phyloP scores from a whole-genome alignment of 1,140 invertebrate genomes.

The Solenopsis fugax region DNA sequence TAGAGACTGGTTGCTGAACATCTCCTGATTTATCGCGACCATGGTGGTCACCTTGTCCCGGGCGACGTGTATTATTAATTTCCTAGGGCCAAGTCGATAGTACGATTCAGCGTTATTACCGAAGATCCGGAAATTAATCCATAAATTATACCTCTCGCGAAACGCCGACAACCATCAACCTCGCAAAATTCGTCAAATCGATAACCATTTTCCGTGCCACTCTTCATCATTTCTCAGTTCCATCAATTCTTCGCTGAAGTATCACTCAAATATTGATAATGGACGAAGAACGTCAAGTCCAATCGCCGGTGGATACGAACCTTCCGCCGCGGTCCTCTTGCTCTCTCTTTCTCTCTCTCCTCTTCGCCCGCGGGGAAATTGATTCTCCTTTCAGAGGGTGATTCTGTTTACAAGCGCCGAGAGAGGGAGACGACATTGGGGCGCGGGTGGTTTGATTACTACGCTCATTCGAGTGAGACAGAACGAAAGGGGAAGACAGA shows the following conservation, averaged over 20 bases:
- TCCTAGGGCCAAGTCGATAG: constrained; percentile 1
- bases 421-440: constrained; percentile 17
- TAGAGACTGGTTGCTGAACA: background rate
- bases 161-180: background rate
- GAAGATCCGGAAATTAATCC: constrained; percentile 21
- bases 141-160: background rate
- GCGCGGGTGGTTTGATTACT: constrained; percentile 79
- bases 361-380: constrained; percentile 72
- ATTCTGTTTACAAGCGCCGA: constrained; percentile 71
- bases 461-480: constrained; percentile 40
- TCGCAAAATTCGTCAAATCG: constrained; percentile 38
- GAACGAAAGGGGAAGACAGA: constrained; percentile 35
- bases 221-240: background rate
- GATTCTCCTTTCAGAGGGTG: constrained; percentile 79
- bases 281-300: constrained; percentile 53
- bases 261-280: constrained; percentile 49
- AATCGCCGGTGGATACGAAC: constrained; percentile 16
- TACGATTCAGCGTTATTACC: background rate
- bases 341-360: constrained; percentile 10
- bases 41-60: background rate
- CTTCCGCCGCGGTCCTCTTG: background rate
- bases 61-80: constrained; percentile 30
- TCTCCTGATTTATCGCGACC: constrained; percentile 64
- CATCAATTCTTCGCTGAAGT: constrained; percentile 11
- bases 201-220: constrained; percentile 10